Evolutionary conservation across 2,797 vertebrate species (phyloP), one percentile per base, ranked within the genome.

Genomic region (Danio choprae): DNA sequence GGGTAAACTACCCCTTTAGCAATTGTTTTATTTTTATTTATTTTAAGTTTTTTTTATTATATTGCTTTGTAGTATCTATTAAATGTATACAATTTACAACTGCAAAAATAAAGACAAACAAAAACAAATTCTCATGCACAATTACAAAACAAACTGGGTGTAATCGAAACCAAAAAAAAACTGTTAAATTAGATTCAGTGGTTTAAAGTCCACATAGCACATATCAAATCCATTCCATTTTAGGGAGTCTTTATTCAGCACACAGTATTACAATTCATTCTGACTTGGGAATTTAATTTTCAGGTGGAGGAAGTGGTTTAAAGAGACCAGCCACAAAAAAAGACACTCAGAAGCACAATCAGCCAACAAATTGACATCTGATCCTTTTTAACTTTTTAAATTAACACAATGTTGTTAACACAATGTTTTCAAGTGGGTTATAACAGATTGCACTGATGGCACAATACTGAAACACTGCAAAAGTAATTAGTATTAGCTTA

Each of bases 211-310:
- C 46, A 72, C 58, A 55, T 63, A 62, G 56, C 51, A 56, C 56
- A 67, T 60, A 71, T 80, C 58, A 77, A 71, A 74, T 38, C n/a
- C 9, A 69, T 67, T 81, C 77, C n/a, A 46, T 53, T 76, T 81
- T 70, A 59, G 58, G 46, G 38, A 50, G 36, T 63, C 44, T 56
- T 64, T 48, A 64, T 76, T 56, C 20, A 68, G 81, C 18, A 44
- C 36, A 46, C 60, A 51, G 50, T 53, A 64, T 48, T 68, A 70
- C 40, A 58, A 65, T 84, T 78, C 41, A 73, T 55, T 82, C 63
- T 71, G 58, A 82, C 65, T 62, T 22, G 64, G 29, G 53, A 78
- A 71, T 77, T 76, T 13, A 68, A 48, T 59, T 55, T 15, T 63
- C 62, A 82, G 62, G 59, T 68, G 8, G 50, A 76, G 16, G 62